These are phyloP conservation scores for Phataginus tricuspis DNA, from an alignment of 2,797 vertebrate genomes.

Conservation along the genomic window DNA sequence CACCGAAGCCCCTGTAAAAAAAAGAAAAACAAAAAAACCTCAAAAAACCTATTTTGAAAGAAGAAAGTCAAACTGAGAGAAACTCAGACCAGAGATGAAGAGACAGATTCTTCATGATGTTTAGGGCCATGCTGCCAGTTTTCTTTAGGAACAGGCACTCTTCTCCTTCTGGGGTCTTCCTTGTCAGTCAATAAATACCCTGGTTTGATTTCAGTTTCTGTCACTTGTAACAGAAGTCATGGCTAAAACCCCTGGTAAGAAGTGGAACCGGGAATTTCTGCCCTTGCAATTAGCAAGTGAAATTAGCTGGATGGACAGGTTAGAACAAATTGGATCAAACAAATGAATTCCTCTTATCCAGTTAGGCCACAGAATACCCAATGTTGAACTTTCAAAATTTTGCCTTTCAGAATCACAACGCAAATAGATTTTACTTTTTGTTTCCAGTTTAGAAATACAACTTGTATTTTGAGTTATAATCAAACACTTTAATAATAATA, in stretches of 20 bases:
- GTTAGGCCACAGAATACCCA: background rate
- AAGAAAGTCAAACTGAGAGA: background rate
- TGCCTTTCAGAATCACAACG: background rate
- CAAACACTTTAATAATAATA: slow-evolving; percentile 69
- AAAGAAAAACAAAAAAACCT: background rate
- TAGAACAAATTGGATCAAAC: background rate
- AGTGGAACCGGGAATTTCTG: background rate
- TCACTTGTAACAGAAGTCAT: background rate
- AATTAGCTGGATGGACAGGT: background rate
- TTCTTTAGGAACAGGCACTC: background rate
- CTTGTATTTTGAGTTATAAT: slow-evolving; percentile 50
- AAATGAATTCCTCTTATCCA: background rate
- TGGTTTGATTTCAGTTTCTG: background rate
- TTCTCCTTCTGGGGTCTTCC: background rate
- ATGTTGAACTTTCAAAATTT: background rate
- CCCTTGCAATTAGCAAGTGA: background rate
- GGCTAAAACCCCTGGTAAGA: background rate
- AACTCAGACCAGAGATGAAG: background rate
- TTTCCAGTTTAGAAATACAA: slow-evolving; percentile 61
- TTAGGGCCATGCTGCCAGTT: background rate
- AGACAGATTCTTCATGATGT: background rate
- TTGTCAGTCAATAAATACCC: background rate
- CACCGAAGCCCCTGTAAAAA: background rate
- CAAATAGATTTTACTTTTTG: background rate
- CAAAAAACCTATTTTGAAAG: background rate